phyloP scores from a whole-genome alignment of 2,113 vertebrate genomes.

The Hassar affinis region DNA sequence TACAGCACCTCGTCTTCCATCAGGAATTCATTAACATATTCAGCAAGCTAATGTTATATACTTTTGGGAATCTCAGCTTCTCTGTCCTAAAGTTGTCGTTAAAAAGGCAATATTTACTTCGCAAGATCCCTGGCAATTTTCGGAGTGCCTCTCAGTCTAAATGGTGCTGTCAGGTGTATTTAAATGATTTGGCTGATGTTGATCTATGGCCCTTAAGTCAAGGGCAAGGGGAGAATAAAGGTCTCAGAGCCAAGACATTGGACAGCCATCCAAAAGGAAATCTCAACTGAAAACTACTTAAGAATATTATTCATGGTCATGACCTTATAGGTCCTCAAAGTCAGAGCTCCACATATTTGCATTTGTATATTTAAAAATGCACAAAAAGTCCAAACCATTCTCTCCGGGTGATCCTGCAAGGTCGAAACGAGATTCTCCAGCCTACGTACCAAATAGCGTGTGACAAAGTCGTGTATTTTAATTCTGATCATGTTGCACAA shows the following conservation, averaged over 20 bases:
- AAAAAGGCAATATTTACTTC: slow-evolving; percentile 58
- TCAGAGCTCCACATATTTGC: not conserved
- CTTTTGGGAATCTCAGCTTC: slow-evolving; percentile 50
- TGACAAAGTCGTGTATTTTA: slow-evolving; percentile 12
- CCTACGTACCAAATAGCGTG: slow-evolving; percentile 10
- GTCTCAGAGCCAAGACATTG: slow-evolving; percentile 34
- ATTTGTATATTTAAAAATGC: slow-evolving; percentile 8
- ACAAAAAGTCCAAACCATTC: slow-evolving; percentile 12
- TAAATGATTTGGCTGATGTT: slow-evolving; percentile 49
- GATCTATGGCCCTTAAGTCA: slow-evolving; percentile 52
- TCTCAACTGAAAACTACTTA: slow-evolving; percentile 20
- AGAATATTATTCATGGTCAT: slow-evolving; percentile 10
- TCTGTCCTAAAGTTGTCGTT: slow-evolving; percentile 55
- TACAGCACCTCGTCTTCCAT: slow-evolving; percentile 53
- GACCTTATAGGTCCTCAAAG: slow-evolving; percentile 36
- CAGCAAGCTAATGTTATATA: slow-evolving; percentile 47
- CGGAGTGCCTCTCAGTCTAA: slow-evolving; percentile 54
- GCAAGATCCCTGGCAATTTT: slow-evolving; percentile 55
- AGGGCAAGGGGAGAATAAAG: slow-evolving; percentile 45
- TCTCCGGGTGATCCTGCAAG: not conserved
- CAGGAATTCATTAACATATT: slow-evolving; percentile 57
- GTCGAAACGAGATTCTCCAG: not conserved
- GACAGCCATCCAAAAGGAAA: slow-evolving; percentile 46
- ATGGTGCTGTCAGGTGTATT: slow-evolving; percentile 51
- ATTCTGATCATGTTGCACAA: slow-evolving; percentile 25